Percentiles rank a stretch among this genome's conserved stretches.
phyloP scores from a whole-genome alignment of 92 coral and sea anemone genomes.

The Epizoanthus illoricatus region DNA sequence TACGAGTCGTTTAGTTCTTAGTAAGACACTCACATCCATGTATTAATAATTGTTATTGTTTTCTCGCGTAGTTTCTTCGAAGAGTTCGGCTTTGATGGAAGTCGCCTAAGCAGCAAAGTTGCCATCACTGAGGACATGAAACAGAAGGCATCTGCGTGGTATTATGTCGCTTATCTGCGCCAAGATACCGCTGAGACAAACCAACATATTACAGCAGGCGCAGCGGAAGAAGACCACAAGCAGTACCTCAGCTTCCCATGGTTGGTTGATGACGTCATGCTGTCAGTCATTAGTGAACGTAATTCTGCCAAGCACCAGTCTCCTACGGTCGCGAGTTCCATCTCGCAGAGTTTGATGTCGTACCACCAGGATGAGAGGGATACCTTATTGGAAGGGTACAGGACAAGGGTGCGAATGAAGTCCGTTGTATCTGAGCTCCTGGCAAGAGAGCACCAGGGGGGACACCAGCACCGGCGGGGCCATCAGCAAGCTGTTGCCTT shows the following conservation, averaged over 20 bases:
- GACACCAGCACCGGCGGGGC: not conserved
- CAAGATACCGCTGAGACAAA: conserved; percentile 22
- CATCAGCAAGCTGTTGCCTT: conserved; percentile 47
- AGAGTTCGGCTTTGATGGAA: conserved; percentile 69
- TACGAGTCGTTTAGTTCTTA: too few relatives aligned
- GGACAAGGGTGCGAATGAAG: conserved; percentile 57
- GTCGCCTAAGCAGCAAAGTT: conserved; percentile 40
- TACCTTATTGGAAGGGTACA: conserved; percentile 53
- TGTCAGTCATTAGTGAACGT: conserved; percentile 48
- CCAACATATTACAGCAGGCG: conserved; percentile 14
- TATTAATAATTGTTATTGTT: not conserved
- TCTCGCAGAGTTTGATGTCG: conserved; percentile 57
- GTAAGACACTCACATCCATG: too few relatives aligned
- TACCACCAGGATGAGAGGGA: conserved; percentile 53
- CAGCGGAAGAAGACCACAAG: conserved; percentile 29
- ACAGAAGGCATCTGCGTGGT: conserved; percentile 97
- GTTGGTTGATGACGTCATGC: conserved; percentile 94
- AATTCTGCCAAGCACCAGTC: conserved; percentile 40
- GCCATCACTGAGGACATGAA: conserved; percentile 55
- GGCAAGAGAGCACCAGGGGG: conserved; percentile 17
- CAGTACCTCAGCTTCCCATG: conserved; percentile 96
- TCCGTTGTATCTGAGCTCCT: conserved; percentile 40
- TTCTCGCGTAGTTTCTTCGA: conserved; percentile 56
- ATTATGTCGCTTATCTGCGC: conserved; percentile 71
- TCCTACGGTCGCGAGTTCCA: conserved; percentile 35